Evolutionary conservation across 1,140 invertebrate species (phyloP).

Genomic region (Andrena cerasifolii): DNA sequence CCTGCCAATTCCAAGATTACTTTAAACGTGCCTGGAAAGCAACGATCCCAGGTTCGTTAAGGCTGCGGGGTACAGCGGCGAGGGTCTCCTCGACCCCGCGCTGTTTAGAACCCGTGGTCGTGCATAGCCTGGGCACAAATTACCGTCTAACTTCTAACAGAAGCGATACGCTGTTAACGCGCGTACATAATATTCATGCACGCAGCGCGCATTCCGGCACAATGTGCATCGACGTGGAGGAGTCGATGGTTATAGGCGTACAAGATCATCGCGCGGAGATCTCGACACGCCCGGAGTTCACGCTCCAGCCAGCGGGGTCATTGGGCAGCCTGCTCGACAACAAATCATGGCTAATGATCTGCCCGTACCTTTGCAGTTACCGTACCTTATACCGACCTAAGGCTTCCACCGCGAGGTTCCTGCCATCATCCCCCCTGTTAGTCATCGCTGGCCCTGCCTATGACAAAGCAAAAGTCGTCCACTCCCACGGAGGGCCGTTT

Average conservation of each 20-base stretch:
- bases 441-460: conserved; percentile 49
- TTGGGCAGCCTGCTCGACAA: conserved; percentile 81
- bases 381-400: conserved; percentile 69
- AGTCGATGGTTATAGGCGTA: conserved; percentile 67
- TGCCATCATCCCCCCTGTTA: conserved; percentile 43
- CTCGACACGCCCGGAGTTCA: conserved; percentile 72
- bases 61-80: no score
- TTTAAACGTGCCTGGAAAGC: no score
- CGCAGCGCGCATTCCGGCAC: conserved; percentile 20
- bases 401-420: conserved; percentile 52
- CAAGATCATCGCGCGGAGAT: conserved; percentile 68
- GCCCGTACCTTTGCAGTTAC: conserved; percentile 74
- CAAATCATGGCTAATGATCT: conserved; percentile 83
- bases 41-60: no score
- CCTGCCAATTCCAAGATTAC: no score
- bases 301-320: conserved; percentile 79
- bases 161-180: conserved; percentile 43
- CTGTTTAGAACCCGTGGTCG: background rate
- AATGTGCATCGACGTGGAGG: conserved; percentile 56
- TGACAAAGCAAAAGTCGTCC: conserved; percentile 59
- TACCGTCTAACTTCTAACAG: no score
- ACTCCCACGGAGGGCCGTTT: conserved; percentile 45
- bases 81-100: background rate
- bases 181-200: conserved; percentile 19
- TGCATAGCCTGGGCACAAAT: background rate